Conservation (phyloP, 2,888 invertebrate species). For the Zele albiditarsus region DNA sequence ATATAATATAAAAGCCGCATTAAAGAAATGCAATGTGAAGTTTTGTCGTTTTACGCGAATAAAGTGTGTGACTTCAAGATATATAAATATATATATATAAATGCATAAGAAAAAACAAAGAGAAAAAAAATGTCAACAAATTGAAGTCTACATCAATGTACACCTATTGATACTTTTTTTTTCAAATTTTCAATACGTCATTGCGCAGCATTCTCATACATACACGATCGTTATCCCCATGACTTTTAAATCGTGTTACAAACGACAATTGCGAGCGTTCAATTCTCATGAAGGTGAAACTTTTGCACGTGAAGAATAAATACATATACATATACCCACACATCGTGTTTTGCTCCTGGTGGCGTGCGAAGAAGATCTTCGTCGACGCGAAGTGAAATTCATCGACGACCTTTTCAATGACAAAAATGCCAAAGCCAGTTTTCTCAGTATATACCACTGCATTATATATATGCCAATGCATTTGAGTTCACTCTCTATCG, state of each 20-base stretch:
- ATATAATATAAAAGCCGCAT: not conserved
- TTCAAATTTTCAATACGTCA: conserved; percentile 22
- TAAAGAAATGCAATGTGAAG: too few species aligned
- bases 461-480: conserved; percentile 21
- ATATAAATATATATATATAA: too few species aligned
- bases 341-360: conserved; percentile 31
- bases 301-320: conserved; percentile 9
- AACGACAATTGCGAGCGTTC: conserved; percentile 17
- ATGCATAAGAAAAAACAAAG: not conserved
- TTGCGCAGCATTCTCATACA: conserved; percentile 23
- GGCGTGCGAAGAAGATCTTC: conserved; percentile 42
- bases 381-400: conserved; percentile 68
- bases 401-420: conserved; percentile 68
- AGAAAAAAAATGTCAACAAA: conserved; percentile 19
- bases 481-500: conserved; percentile 35
- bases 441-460: conserved; percentile 51
- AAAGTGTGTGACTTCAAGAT: too few species aligned
- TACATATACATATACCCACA: conserved; percentile 21
- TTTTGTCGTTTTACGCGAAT: too few species aligned
- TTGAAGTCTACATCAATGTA: not conserved
- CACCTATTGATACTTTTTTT: not conserved
- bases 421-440: conserved; percentile 62
- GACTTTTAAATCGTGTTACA: conserved; percentile 12
- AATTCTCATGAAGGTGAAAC: conserved; percentile 41
- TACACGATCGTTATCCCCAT: conserved; percentile 24